Evolutionary conservation across 1,140 invertebrate species (phyloP).

Genomic region (Acromyrmex echinatior): DNA sequence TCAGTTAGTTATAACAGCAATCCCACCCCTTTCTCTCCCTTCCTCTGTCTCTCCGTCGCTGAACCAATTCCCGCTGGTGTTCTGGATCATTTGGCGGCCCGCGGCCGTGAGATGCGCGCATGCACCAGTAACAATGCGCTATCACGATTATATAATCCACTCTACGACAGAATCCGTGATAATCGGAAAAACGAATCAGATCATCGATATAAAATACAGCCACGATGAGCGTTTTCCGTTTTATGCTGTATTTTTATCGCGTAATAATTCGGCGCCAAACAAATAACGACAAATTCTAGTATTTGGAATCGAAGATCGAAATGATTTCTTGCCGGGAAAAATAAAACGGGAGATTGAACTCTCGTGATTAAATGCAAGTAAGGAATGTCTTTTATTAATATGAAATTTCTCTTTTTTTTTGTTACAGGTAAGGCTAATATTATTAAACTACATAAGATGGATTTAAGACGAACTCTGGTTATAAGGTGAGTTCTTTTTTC

Average conservation of each 20-base stretch:
- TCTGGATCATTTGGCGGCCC: conserved; percentile 86
- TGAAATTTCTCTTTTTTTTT: conserved; percentile 37
- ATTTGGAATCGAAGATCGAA: neutral
- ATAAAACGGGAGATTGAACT: neutral
- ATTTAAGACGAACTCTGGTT: conserved; percentile 78
- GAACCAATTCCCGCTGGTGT: conserved; percentile 86
- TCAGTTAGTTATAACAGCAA: conserved; percentile 83
- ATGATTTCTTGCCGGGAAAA: neutral
- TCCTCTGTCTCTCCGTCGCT: conserved; percentile 43
- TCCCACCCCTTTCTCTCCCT: conserved; percentile 64
- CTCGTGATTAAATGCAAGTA: neutral
- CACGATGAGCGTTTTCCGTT: neutral
- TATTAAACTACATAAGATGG: conserved; percentile 84
- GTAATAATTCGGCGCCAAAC: conserved; percentile 18
- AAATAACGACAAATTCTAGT: neutral
- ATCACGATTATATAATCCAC: conserved; percentile 78
- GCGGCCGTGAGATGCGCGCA: conserved; percentile 84
- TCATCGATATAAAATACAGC: conserved; percentile 12
- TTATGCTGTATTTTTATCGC: conserved; percentile 24
- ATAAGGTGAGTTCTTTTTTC: conserved; percentile 83
- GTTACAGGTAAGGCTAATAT: conserved; percentile 87
- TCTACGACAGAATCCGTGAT: conserved; percentile 68
- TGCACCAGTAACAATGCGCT: conserved; percentile 78
- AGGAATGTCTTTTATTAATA: neutral
- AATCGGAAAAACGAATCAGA: conserved; percentile 62